Conservation (phyloP, 2,888 invertebrate genomes). For the Anthoptus insignis region DNA sequence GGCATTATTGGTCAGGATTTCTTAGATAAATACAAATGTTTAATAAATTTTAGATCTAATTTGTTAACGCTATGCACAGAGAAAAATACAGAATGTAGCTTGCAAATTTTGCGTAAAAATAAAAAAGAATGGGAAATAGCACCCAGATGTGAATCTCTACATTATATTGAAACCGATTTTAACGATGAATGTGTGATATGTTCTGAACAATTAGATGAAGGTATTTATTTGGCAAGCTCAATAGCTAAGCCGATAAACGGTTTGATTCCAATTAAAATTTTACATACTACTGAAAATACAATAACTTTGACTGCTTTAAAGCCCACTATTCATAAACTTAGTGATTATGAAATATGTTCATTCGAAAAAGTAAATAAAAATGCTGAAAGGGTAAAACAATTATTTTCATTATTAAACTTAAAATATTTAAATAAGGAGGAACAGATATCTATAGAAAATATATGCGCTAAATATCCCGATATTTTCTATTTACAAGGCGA, state of each 20-base stretch:
- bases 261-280: slow-evolving; percentile 1
- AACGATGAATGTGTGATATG: slow-evolving; percentile 6
- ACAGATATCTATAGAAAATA: slow-evolving; percentile 10
- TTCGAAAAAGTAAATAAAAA: not conserved
- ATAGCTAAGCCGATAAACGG: slow-evolving; percentile 4
- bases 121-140: not conserved
- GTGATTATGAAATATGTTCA: not conserved
- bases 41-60: slow-evolving; percentile 9
- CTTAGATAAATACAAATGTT: not conserved
- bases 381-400: slow-evolving; percentile 24
- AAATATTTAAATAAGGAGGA: slow-evolving; percentile 26
- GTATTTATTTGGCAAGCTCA: slow-evolving; percentile 6
- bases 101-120: not conserved
- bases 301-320: not conserved
- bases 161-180: slow-evolving; percentile 10
- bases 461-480: slow-evolving; percentile 36
- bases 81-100: not conserved
- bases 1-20: too few relatives aligned
- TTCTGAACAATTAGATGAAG: slow-evolving; percentile 2
- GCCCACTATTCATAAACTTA: not conserved
- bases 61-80: not conserved
- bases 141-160: slow-evolving; percentile 2
- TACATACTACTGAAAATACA: not conserved
- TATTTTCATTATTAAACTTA: slow-evolving; percentile 31
- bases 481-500: slow-evolving; percentile 31